Percentiles rank a stretch among this genome's conserved stretches.
Evolutionary conservation across 2,888 invertebrate species (phyloP).

Genomic region (Leptopilina drosophilae): DNA sequence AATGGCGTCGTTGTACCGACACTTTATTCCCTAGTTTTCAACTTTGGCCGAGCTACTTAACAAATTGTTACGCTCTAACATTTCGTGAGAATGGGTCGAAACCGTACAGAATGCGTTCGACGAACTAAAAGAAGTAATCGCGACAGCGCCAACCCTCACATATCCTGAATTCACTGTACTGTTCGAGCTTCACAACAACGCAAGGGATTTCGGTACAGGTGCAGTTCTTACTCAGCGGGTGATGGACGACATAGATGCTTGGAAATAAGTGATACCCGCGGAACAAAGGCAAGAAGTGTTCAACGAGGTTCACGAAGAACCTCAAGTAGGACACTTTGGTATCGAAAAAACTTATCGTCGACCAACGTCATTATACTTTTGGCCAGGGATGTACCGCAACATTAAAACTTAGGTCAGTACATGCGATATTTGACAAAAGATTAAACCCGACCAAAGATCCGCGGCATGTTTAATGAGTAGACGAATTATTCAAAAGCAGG

Average conservation of each 20-base stretch:
- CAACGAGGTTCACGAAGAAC: constrained; percentile 34
- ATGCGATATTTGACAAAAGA: constrained; percentile 52
- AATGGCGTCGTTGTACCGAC: no score
- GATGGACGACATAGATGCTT: constrained; percentile 46
- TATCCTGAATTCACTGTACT: background rate
- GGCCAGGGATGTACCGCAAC: constrained; percentile 58
- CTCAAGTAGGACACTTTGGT: constrained; percentile 53
- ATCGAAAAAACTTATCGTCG: constrained; percentile 52
- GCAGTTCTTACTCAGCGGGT: constrained; percentile 33
- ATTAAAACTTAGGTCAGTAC: constrained; percentile 48
- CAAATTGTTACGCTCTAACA: background rate
- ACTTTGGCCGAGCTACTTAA: background rate
- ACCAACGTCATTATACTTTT: constrained; percentile 49
- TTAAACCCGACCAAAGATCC: constrained; percentile 43
- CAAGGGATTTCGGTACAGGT: constrained; percentile 7
- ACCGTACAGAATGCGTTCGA: background rate
- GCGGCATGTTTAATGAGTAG: constrained; percentile 43
- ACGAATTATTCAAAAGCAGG: constrained; percentile 33
- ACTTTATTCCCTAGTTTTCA: background rate
- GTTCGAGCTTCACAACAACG: background rate
- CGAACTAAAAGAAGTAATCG: no score
- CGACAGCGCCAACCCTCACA: no score
- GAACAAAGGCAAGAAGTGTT: constrained; percentile 47
- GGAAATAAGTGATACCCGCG: constrained; percentile 50
- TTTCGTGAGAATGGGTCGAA: background rate